Evolutionary conservation across 92 coral and sea anemone species (phyloP).

Genomic region (Anthopleura xanthogrammica): DNA sequence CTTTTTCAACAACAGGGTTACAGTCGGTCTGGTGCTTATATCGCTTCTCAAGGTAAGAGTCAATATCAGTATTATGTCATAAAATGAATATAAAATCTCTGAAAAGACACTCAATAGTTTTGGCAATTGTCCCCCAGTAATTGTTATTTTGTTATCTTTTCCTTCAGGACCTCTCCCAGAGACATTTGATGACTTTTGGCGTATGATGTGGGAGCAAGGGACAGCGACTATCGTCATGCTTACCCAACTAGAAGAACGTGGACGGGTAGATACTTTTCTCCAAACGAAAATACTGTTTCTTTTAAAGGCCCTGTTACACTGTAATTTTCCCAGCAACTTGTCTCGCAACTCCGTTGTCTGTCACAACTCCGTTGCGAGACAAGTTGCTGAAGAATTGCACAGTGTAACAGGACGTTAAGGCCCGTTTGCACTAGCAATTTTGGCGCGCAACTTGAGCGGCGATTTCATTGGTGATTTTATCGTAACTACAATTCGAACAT

Average conservation of each 20-base stretch:
- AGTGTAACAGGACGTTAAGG: too few relatives aligned
- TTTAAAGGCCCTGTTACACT: background rate
- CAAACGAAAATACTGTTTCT: too few relatives aligned
- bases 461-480: too few relatives aligned
- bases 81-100: background rate
- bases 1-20: constrained; percentile 58
- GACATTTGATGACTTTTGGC: constrained; percentile 99
- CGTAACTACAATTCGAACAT: too few relatives aligned
- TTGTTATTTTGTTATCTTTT: background rate
- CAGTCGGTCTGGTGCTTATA: constrained; percentile 72
- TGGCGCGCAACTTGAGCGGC: too few relatives aligned
- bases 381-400: too few relatives aligned
- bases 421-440: too few relatives aligned
- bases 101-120: background rate
- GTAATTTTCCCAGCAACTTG: too few relatives aligned
- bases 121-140: background rate
- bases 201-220: constrained; percentile 98
- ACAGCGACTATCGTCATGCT: constrained; percentile 87
- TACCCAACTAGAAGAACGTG: constrained; percentile 92
- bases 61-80: background rate
- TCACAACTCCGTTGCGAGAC: too few relatives aligned
- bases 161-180: constrained; percentile 81
- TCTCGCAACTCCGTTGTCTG: too few relatives aligned
- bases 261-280: constrained; percentile 60
- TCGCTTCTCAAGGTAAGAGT: constrained; percentile 68